Percentiles rank a stretch among this genome's conserved stretches.
Conservation (phyloP, 2,888 invertebrate species). For the Phrixothrix hirtus region DNA sequence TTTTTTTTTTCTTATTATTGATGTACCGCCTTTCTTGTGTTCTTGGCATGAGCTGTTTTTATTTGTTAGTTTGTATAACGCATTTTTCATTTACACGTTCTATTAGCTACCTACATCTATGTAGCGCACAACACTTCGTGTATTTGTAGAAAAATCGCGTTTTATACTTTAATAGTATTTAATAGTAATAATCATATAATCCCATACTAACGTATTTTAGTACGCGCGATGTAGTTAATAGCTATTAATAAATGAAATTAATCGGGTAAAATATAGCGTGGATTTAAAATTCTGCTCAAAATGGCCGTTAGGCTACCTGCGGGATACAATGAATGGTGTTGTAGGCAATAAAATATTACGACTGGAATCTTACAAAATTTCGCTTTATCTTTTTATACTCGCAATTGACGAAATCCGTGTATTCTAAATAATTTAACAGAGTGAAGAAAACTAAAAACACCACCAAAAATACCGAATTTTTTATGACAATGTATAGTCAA, state of each 20-base stretch:
- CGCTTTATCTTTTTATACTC: not conserved
- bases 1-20: slow-evolving; percentile 40
- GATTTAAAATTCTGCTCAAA: slow-evolving; percentile 40
- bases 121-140: slow-evolving; percentile 52
- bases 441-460: no score
- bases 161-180: slow-evolving; percentile 53
- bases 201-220: slow-evolving; percentile 53
- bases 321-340: slow-evolving; percentile 33
- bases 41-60: slow-evolving; percentile 46
- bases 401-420: no score
- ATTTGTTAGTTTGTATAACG: slow-evolving; percentile 31
- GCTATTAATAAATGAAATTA: slow-evolving; percentile 46
- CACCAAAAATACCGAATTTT: no score
- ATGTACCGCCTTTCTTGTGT: slow-evolving; percentile 46
- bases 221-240: slow-evolving; percentile 52
- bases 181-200: slow-evolving; percentile 32
- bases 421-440: no score
- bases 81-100: slow-evolving; percentile 44
- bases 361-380: slow-evolving; percentile 1
- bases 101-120: slow-evolving; percentile 51
- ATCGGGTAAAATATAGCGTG: slow-evolving; percentile 34
- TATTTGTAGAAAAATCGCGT: slow-evolving; percentile 48
- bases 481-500: no score
- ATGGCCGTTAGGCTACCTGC: slow-evolving; percentile 31
- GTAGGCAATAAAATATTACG: slow-evolving; percentile 25